Percentiles rank a stretch among this genome's conserved stretches.
phyloP scores from a whole-genome alignment of 1,140 invertebrate species.

The Nasonia giraulti region DNA sequence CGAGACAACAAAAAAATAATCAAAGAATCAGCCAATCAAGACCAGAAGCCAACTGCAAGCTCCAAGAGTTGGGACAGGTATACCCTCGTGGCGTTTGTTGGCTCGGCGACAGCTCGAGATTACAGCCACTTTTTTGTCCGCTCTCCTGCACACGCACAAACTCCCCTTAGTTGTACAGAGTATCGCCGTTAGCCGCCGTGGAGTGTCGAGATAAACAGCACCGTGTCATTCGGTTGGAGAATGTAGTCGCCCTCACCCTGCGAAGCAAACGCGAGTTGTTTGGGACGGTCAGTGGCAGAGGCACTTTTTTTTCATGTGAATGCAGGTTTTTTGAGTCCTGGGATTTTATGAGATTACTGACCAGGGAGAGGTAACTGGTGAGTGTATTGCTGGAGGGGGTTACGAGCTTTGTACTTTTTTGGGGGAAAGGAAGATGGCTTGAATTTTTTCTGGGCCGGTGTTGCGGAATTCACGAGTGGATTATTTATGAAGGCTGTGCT shows the following conservation, averaged over 20 bases:
- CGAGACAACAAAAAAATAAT: too few relatives aligned
- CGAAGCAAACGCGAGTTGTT: conserved; percentile 54
- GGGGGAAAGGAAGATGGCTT: too few relatives aligned
- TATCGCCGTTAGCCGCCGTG: conserved; percentile 78
- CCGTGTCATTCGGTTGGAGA: conserved; percentile 77
- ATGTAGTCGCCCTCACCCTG: conserved; percentile 80
- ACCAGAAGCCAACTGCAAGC: not conserved
- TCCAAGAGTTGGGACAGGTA: not conserved
- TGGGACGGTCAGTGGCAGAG: not conserved
- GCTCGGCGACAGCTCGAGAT: not conserved
- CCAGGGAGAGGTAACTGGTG: not conserved
- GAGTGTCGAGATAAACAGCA: conserved; percentile 83
- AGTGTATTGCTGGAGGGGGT: too few relatives aligned
- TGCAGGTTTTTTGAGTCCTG: not conserved
- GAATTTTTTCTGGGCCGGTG: too few relatives aligned
- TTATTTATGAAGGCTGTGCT: too few relatives aligned
- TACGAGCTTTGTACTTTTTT: too few relatives aligned
- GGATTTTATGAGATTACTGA: not conserved
- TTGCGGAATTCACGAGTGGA: too few relatives aligned
- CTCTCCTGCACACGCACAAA: not conserved
- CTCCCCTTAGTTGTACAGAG: not conserved
- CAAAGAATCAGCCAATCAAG: not conserved
- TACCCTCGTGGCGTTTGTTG: not conserved
- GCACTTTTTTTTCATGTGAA: not conserved
- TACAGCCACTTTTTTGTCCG: not conserved